A percentile compares a stretch with the other conserved stretches of the same genome.
These are phyloP conservation scores for Podarcis cretensis DNA, from an alignment of 2,113 vertebrate genomes.

Conservation along the genomic window DNA sequence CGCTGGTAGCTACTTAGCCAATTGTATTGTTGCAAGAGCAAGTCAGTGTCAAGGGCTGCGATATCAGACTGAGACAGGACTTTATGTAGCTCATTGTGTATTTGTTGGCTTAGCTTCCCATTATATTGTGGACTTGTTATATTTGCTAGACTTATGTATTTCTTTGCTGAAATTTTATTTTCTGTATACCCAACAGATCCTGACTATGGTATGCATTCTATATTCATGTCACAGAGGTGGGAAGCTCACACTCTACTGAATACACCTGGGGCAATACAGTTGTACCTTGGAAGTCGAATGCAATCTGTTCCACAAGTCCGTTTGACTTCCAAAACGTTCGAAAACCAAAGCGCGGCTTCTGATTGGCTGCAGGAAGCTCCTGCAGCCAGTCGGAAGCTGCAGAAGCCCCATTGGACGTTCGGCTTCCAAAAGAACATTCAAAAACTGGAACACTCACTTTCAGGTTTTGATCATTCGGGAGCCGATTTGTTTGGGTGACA, in stretches of 20 bases:
- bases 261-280: not conserved
- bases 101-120: constrained; percentile 10
- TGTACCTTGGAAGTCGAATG: not conserved
- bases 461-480: too few species aligned
- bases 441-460: too few species aligned
- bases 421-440: too few species aligned
- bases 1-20: constrained; percentile 11
- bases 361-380: too few species aligned
- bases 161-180: constrained; percentile 9
- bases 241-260: not conserved
- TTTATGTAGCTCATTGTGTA: not conserved
- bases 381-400: too few species aligned
- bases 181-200: not conserved
- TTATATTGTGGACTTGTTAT: constrained; percentile 4
- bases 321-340: too few species aligned
- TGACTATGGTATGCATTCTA: not conserved
- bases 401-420: too few species aligned
- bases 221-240: not conserved
- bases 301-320: too few species aligned
- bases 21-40: constrained; percentile 4
- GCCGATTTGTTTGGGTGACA: too few species aligned
- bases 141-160: not conserved
- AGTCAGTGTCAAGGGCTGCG: not conserved
- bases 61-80: not conserved
- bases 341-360: too few species aligned